Evolutionary conservation across 2,888 invertebrate species (phyloP), one percentile per base, ranked within the genome.

Genomic region (Heliconius erato): DNA sequence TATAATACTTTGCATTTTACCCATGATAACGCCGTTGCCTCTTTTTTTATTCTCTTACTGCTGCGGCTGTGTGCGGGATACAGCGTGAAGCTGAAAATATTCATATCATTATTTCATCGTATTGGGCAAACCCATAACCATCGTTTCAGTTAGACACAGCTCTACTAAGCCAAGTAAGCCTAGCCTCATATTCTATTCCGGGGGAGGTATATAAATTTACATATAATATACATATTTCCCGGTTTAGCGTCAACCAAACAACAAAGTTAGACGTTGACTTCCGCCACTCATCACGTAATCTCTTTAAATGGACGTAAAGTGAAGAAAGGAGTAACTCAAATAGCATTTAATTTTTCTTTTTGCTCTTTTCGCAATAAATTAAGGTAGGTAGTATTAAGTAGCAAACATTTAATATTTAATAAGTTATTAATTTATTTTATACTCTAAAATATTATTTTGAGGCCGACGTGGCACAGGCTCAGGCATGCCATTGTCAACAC

Each of bases 151-250:
- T 5, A 32, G 28, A 67, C 65, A 26, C 12, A 7, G 67, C 28
- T 16, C 28, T 16, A 67, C 67, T 28, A 28, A 16, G 28, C 14
- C 40, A 40, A 40, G 40, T 28, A 67, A 14, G 7, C 16, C 16
- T 7, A 12, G 7, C 16, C 28, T 67, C 14, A 67, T 67, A 26
- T 67, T 67, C 2, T 2, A 67, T 67, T 67, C 28, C 5, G 26
- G 16, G 1, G 14, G 11, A 40, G 26, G 28, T 67, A 67, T 67
- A 28, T 67, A 32, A 19, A 67, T 67, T 67, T 67, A 28, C 67
- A 32, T 67, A 28, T 19, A 67, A 67, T 67, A 67, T 67, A 67
- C 67, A 67, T 67, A 67, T 67, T 67, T 19, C 26, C 67, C 67
- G 28, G 28, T 16, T 32, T 28, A 12, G 28, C 26, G 16, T 28